Base-by-base conservation (phyloP, 1,140 invertebrate species). In the Drosophila rufa region DNA sequence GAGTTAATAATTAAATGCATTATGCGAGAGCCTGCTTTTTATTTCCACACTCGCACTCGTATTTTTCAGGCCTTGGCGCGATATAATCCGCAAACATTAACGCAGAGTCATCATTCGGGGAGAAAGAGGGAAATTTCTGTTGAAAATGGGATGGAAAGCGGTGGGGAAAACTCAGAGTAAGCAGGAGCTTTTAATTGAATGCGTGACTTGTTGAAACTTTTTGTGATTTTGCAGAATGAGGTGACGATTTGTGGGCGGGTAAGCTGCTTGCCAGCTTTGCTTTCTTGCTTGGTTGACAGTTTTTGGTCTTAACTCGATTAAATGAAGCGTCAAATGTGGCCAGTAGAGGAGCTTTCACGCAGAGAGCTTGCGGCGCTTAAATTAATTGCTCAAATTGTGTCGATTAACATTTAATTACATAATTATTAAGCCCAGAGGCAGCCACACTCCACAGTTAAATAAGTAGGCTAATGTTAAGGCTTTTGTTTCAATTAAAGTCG, bases 141-240 rank as follows among this genome's bases (percentile, higher is more conserved):
- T n/a, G 36, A 15, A 47, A 64, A 15, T 17, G 48, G 7, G 46
- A 45, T 43, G 51, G 25, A 42, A 30, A 33, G 30, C 30, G 48
- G 7, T 25, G 68, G 19, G 46, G 36, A 40, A 36, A 55, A 53
- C 43, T 53, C 62, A 22, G 56, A 40, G 58, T 57, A 43, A 30
- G 45, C 58, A 58, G 40, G 36, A 60, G 57, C 62, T 87, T 84
- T 90, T 89, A 89, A 89, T 89, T 89, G 81, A 89, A 82, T 89
- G 85, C 85, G 85, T 89, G 85, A 90, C 85, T 89, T 84, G 81
- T 89, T 79, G 70, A 78, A 79, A 90, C 75, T 85, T 90, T 89
- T 81, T 82, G 87, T 85, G 85, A 85, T 89, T 89, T 90, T 51
- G 47, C 56, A 22, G 25, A 55, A 46, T 17, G 38, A 62, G 59